These are phyloP conservation scores for Perizoma flavofasciatum DNA, from an alignment of 2,888 invertebrate species.

Conservation along the genomic window DNA sequence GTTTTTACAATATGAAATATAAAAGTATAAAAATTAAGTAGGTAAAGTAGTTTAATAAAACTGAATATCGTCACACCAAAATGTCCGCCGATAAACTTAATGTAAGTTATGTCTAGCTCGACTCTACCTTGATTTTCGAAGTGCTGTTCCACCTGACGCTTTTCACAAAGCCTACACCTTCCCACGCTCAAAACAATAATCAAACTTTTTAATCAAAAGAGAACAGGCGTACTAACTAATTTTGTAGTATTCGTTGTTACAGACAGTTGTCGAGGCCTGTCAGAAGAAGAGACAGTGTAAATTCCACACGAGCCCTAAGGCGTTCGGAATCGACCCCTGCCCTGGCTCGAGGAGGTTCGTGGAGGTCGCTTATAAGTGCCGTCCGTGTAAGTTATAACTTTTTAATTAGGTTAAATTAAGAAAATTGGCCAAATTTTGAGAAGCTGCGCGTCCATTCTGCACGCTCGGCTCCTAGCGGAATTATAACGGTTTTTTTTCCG, in stretches of 20 bases:
- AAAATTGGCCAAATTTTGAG: constrained; percentile 20
- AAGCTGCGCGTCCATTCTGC: constrained; percentile 2
- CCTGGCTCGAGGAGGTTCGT: constrained; percentile 96
- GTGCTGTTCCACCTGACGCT: neutral
- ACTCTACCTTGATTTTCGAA: too few species aligned
- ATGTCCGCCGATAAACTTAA: too few species aligned
- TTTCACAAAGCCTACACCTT: constrained; percentile 2
- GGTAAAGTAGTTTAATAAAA: too few species aligned
- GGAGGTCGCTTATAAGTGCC: constrained; percentile 98
- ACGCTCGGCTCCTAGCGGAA: constrained; percentile 11
- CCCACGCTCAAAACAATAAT: constrained; percentile 16
- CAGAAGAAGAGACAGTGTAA: constrained; percentile 96
- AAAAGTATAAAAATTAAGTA: too few species aligned
- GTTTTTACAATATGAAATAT: too few species aligned
- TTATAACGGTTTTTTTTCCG: constrained; percentile 18
- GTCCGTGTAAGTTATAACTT: constrained; percentile 92
- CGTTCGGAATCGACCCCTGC: constrained; percentile 96
- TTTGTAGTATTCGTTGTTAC: constrained; percentile 92
- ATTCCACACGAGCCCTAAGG: constrained; percentile 94
- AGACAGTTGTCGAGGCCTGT: constrained; percentile 97
- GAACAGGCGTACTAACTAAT: constrained; percentile 73
- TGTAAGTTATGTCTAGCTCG: too few species aligned
- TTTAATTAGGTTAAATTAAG: constrained; percentile 32
- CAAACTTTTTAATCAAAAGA: constrained; percentile 33
- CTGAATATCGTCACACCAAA: too few species aligned